Base-by-base conservation (phyloP, 2,888 invertebrate genomes). In the Xestia xanthographa region DNA sequence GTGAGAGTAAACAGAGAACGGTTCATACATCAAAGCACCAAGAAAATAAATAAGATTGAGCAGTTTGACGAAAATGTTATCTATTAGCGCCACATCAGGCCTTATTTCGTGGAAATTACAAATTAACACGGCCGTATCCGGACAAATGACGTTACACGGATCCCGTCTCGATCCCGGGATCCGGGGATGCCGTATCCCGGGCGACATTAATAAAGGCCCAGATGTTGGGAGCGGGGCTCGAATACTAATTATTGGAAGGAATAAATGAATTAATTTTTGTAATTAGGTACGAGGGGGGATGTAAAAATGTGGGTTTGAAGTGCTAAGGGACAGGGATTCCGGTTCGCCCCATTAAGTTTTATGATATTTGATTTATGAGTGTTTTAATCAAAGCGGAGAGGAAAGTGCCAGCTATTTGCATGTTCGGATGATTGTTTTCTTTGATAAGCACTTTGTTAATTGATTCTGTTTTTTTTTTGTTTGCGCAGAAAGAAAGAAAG, bases 221-320 rank as follows among this genome's bases (percentile, higher is more conserved):
- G 93, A 92, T 93, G 94, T 88, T 87, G 74, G 85, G 84, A 90
- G 91, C 90, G 87, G 89, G 91, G 85, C 85, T 89, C 92, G 94
- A 93, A 95, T 95, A 94, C 93, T 95, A 95, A 95, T 95, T 94
- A 92, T 93, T 89, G 91, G 90, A 89, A 87, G 89, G 92, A 92
- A 93, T 93, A 93, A 93, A 92, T 90, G 91, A 93, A 93, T 92
- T 92, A 91, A 93, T 93, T 93, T 90, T 89, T 83, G 86, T 92
- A 92, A 93, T 93, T 92, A 92, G 90, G 87, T 82, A 85, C 84
- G 77, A 70, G 74, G 79, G 58, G 81, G 80, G 83, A 84, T 85
- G 76, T 79, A 82, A 87, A 84, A 88, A 85, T 75, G n/a, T 67
- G 67, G 58, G 65, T 14, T 58, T 73, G 62, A 20, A 66, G 82